Evolutionary conservation across 2,113 vertebrate genomes (phyloP).

Genomic region (Danio rerio): DNA sequence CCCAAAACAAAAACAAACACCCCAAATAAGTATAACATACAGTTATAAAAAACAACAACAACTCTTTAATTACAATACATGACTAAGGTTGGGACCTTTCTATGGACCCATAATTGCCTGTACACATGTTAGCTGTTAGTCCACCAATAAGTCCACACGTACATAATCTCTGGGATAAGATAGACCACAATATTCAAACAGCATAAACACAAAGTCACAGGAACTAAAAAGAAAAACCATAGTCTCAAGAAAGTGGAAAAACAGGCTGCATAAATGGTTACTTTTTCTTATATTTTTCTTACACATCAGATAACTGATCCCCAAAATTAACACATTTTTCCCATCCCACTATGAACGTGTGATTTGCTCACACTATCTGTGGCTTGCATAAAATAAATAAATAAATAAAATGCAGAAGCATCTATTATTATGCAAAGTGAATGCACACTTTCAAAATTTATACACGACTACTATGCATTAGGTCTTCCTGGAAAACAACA

Average conservation of each 20-base stretch:
- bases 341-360: background rate
- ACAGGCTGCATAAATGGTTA: too few species aligned
- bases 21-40: too few species aligned
- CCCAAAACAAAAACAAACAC: too few species aligned
- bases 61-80: too few species aligned
- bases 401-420: background rate
- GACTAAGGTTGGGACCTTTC: too few species aligned
- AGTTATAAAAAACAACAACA: too few species aligned
- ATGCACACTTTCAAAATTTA: slow-evolving; percentile 15
- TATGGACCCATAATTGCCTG: too few species aligned
- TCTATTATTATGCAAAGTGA: slow-evolving; percentile 37
- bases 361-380: background rate
- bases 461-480: slow-evolving; percentile 26
- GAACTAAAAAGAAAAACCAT: background rate
- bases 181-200: background rate
- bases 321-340: background rate
- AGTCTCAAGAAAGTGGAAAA: background rate
- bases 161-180: too few species aligned
- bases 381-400: slow-evolving; percentile 6
- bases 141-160: too few species aligned
- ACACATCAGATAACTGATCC: background rate
- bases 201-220: background rate
- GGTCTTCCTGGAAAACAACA: slow-evolving; percentile 13
- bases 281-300: background rate
- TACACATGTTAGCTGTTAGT: too few species aligned